Evolutionary conservation across 2,113 vertebrate species (phyloP).

Genomic region (Myxocyprinus asiaticus): DNA sequence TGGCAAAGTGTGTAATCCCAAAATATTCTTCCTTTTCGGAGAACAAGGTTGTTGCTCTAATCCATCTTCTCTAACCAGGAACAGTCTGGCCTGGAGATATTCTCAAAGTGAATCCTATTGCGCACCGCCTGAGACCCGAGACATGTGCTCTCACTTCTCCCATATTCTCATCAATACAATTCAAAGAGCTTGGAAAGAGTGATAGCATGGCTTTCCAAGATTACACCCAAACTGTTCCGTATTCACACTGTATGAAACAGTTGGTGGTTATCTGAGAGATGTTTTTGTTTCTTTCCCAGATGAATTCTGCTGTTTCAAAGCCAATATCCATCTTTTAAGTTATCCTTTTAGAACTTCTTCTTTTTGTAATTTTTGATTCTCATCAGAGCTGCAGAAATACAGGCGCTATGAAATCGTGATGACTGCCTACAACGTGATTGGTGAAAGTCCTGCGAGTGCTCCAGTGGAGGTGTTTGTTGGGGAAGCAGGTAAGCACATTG

Average conservation of each 20-base stretch:
- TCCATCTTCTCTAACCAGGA: slow-evolving; percentile 53
- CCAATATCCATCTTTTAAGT: slow-evolving; percentile 14
- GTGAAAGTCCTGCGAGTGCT: slow-evolving; percentile 86
- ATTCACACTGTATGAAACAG: background rate
- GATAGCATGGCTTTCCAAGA: background rate
- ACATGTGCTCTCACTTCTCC: background rate
- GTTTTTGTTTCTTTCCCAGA: background rate
- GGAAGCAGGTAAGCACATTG: slow-evolving; percentile 83
- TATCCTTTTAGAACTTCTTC: background rate
- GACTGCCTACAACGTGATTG: slow-evolving; percentile 90
- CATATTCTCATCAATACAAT: background rate
- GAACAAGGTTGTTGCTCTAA: slow-evolving; percentile 49
- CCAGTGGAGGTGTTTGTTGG: slow-evolving; percentile 92
- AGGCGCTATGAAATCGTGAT: slow-evolving; percentile 88
- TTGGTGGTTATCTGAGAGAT: slow-evolving; percentile 1
- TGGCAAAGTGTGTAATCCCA: slow-evolving; percentile 50
- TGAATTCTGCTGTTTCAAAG: slow-evolving; percentile 1
- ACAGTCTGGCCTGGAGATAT: slow-evolving; percentile 48
- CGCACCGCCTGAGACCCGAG: background rate
- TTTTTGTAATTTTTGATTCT: slow-evolving; percentile 42
- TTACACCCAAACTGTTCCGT: background rate
- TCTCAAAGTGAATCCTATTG: slow-evolving; percentile 26
- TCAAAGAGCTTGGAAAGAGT: background rate
- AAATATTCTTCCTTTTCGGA: slow-evolving; percentile 43
- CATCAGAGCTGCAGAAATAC: slow-evolving; percentile 89